These are phyloP conservation scores for Ypsolopha sequella DNA, from an alignment of 2,888 invertebrate species.

Conservation along the genomic window DNA sequence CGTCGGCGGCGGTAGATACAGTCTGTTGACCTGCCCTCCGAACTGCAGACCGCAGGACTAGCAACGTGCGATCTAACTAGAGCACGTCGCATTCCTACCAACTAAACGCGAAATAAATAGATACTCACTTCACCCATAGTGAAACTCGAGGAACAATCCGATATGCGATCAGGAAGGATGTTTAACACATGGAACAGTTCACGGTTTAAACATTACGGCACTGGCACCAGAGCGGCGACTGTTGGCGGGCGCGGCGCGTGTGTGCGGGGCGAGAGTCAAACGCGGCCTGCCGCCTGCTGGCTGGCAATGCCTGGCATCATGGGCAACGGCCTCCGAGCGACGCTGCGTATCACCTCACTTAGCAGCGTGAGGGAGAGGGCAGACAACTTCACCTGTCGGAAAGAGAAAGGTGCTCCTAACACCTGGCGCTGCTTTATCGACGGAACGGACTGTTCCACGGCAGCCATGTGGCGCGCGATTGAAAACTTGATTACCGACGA, in stretches of 20 bases:
- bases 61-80: slow-evolving; percentile 30
- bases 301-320: too few species aligned
- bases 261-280: slow-evolving; percentile 29
- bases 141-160: slow-evolving; percentile 29
- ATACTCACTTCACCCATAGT: slow-evolving; percentile 64
- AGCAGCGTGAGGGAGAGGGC: slow-evolving; percentile 44
- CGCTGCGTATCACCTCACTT: slow-evolving; percentile 19
- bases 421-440: slow-evolving; percentile 48
- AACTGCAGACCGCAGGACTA: slow-evolving; percentile 3
- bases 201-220: slow-evolving; percentile 45
- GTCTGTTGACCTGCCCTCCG: slow-evolving; percentile 57
- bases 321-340: slow-evolving; percentile 47
- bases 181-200: slow-evolving; percentile 34
- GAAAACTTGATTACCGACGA: slow-evolving; percentile 34
- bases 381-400: slow-evolving; percentile 30
- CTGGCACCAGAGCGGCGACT: slow-evolving; percentile 32
- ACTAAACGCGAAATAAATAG: slow-evolving; percentile 12
- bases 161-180: slow-evolving; percentile 21
- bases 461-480: slow-evolving; percentile 25
- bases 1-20: slow-evolving; percentile 9
- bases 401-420: slow-evolving; percentile 41
- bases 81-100: slow-evolving; percentile 36
- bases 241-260: slow-evolving; percentile 13
- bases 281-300: slow-evolving; percentile 41
- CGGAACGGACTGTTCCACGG: slow-evolving; percentile 22